Percentiles rank a stretch among this genome's conserved stretches.
Evolutionary conservation across 35 echinoderm and acorn worm genomes (phyloP).

Genomic region (Apostichopus californicus): DNA sequence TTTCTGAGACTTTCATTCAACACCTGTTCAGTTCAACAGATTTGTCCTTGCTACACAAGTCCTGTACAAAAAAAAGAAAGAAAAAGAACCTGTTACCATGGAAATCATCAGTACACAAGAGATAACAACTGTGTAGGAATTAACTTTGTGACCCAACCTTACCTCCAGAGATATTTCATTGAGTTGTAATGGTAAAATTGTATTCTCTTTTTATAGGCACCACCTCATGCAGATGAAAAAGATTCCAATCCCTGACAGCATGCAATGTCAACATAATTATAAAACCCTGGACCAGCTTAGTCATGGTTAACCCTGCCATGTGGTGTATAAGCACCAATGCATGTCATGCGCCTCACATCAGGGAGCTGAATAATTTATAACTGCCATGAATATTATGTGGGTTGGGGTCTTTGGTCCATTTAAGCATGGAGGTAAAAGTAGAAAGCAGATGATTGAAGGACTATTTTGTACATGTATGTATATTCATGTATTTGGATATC

Average conservation of each 20-base stretch:
- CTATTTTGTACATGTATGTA: too few species aligned
- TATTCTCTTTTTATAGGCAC: neutral
- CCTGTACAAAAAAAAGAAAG: too few species aligned
- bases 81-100: neutral
- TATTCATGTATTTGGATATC: too few species aligned
- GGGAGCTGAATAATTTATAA: too few species aligned
- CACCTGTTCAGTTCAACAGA: neutral
- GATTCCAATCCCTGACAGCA: neutral
- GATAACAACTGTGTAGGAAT: conserved; percentile 21
- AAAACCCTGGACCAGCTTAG: neutral
- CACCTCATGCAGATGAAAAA: neutral
- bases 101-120: conserved; percentile 35
- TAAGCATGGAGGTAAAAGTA: too few species aligned
- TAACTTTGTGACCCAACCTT: conserved; percentile 10
- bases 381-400: too few species aligned
- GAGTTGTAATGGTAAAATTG: neutral
- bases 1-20: neutral
- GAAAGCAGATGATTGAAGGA: too few species aligned
- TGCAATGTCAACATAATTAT: neutral
- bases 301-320: too few species aligned
- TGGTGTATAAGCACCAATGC: too few species aligned
- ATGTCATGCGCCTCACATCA: too few species aligned
- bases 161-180: neutral
- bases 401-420: too few species aligned
- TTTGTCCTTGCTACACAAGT: too few species aligned